Evolutionary conservation across 1,140 invertebrate species (phyloP).

Genomic region (Zaprionus nigranus): DNA sequence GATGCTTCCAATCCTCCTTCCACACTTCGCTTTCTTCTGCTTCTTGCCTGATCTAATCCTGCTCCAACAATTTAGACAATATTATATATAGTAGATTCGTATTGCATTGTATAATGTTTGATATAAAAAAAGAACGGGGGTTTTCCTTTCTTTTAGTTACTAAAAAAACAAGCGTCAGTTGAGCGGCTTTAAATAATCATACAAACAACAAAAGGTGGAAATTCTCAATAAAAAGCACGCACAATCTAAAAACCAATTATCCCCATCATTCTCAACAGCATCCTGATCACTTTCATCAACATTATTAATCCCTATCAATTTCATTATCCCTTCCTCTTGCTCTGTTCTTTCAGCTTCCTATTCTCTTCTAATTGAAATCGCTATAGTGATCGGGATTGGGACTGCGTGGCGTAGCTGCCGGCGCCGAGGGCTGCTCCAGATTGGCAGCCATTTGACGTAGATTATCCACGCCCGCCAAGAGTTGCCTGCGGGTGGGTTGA

Average conservation of each 20-base stretch:
- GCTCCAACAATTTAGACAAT: slow-evolving; percentile 48
- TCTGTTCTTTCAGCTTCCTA: not conserved
- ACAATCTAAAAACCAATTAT: slow-evolving; percentile 19
- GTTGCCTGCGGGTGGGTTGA: slow-evolving; percentile 85
- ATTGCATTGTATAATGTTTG: slow-evolving; percentile 5
- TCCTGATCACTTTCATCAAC: slow-evolving; percentile 5
- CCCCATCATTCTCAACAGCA: slow-evolving; percentile 4
- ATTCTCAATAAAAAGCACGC: slow-evolving; percentile 40
- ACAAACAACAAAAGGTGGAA: slow-evolving; percentile 56
- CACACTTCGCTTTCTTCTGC: slow-evolving; percentile 15
- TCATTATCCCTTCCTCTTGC: slow-evolving; percentile 21
- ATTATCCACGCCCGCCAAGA: slow-evolving; percentile 88
- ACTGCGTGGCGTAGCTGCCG: slow-evolving; percentile 57
- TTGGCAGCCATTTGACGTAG: slow-evolving; percentile 86
- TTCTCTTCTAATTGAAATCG: slow-evolving; percentile 62
- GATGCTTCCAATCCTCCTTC: slow-evolving; percentile 48
- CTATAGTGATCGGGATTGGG: slow-evolving; percentile 68
- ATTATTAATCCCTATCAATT: slow-evolving; percentile 23
- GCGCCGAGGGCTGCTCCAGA: slow-evolving; percentile 57
- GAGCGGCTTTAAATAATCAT: slow-evolving; percentile 46
- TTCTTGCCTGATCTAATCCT: slow-evolving; percentile 6
- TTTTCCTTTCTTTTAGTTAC: slow-evolving; percentile 27
- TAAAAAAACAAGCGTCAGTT: slow-evolving; percentile 66
- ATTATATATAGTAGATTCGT: slow-evolving; percentile 30
- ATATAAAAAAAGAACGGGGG: slow-evolving; percentile 4